Evolutionary conservation across 2,888 invertebrate species (phyloP).

Genomic region (Cecidostiba fungosa): DNA sequence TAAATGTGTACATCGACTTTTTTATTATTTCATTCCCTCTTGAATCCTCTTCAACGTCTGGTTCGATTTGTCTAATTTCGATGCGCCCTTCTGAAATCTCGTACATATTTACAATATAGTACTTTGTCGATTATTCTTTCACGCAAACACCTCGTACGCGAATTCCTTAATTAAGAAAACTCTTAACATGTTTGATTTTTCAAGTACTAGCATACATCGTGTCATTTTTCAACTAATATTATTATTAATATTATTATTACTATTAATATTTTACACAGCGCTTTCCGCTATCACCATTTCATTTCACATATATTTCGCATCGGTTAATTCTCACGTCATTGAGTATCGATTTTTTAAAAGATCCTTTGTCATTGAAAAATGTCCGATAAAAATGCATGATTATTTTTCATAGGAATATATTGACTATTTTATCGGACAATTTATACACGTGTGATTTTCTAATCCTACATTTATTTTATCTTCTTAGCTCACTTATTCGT

Average conservation of each 20-base stretch:
- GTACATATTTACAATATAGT: conserved; percentile 68
- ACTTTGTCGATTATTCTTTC: conserved; percentile 53
- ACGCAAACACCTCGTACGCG: conserved; percentile 36
- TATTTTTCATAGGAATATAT: conserved; percentile 58
- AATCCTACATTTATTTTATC: conserved; percentile 41
- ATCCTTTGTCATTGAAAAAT: conserved; percentile 25
- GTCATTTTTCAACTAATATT: conserved; percentile 31
- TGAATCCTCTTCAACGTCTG: conserved; percentile 38
- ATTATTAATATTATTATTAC: conserved; percentile 32
- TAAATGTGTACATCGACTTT: conserved; percentile 70
- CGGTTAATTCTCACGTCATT: conserved; percentile 43
- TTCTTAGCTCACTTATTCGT: conserved; percentile 33
- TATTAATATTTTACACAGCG: conserved; percentile 59
- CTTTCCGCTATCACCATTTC: conserved; percentile 55
- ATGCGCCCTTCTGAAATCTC: conserved; percentile 64
- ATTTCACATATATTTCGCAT: conserved; percentile 28
- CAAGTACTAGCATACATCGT: conserved; percentile 52
- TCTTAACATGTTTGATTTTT: conserved; percentile 60
- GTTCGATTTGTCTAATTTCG: conserved; percentile 29
- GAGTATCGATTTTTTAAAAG: conserved; percentile 40
- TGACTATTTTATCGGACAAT: conserved; percentile 62
- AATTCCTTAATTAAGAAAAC: conserved; percentile 48
- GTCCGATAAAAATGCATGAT: conserved; percentile 57
- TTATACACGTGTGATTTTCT: conserved; percentile 46
- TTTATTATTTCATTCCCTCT: conserved; percentile 52